Evolutionary conservation across 2,888 invertebrate genomes (phyloP).

Genomic region (Volucella inflata): DNA sequence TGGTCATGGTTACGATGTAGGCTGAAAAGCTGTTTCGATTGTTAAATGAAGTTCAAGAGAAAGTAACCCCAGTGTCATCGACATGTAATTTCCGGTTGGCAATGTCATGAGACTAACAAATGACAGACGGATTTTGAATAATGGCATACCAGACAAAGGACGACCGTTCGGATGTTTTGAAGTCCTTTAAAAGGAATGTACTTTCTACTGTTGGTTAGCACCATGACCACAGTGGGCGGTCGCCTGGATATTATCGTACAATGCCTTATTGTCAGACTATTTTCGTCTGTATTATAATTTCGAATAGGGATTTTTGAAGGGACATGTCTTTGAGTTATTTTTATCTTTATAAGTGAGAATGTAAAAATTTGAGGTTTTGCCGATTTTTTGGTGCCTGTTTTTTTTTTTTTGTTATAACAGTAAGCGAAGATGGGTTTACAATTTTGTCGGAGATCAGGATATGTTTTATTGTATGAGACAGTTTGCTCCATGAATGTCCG

Average conservation of each 20-base stretch:
- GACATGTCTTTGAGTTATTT: no score
- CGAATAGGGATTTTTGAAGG: no score
- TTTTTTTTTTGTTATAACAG: not conserved
- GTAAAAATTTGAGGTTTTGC: not conserved
- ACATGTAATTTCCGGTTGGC: conserved; percentile 54
- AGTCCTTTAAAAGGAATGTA: not conserved
- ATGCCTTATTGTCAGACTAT: not conserved
- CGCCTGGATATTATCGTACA: no score
- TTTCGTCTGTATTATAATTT: not conserved
- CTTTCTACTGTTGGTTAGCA: not conserved
- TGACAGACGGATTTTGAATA: conserved; percentile 56
- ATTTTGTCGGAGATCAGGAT: no score
- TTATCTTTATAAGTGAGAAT: not conserved
- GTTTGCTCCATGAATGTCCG: no score
- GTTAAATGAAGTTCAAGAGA: conserved; percentile 8
- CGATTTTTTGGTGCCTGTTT: not conserved
- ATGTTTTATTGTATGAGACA: no score
- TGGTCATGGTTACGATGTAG: conserved; percentile 5
- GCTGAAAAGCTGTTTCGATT: conserved; percentile 1
- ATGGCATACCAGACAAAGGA: conserved; percentile 14
- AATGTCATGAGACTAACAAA: conserved; percentile 36
- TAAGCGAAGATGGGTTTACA: not conserved
- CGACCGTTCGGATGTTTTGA: conserved; percentile 5
- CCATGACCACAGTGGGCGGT: not conserved
- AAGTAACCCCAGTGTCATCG: conserved; percentile 47